Percentiles rank a stretch among this genome's conserved stretches.
Conservation (phyloP, 2,797 vertebrate species). For the Helostoma temminkii region DNA sequence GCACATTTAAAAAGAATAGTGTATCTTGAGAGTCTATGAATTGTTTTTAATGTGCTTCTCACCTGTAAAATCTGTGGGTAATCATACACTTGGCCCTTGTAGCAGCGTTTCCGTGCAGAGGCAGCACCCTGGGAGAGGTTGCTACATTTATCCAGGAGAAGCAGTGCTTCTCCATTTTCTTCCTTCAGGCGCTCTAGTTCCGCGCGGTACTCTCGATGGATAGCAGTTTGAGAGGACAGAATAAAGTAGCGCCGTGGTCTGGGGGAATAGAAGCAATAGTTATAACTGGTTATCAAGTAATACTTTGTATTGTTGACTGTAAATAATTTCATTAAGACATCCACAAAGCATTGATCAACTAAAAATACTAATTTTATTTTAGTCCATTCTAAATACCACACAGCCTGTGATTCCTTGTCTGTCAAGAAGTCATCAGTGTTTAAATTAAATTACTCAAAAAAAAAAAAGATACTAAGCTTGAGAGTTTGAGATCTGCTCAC, state of each 20-base stretch:
- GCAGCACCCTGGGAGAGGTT: slow-evolving; percentile 92
- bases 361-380: too few relatives aligned
- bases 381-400: too few relatives aligned
- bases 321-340: not conserved
- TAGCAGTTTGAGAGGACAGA: slow-evolving; percentile 91
- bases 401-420: not conserved
- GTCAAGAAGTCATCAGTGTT: not conserved
- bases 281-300: not conserved
- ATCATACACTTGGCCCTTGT: slow-evolving; percentile 91
- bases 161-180: slow-evolving; percentile 90
- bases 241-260: slow-evolving; percentile 93
- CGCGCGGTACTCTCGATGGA: slow-evolving; percentile 92
- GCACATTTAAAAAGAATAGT: not conserved
- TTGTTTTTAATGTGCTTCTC: slow-evolving; percentile 30
- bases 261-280: slow-evolving; percentile 5
- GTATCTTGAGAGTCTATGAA: not conserved
- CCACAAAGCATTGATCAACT: not conserved
- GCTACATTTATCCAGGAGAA: slow-evolving; percentile 95
- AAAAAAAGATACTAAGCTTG: not conserved
- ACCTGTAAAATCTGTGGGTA: slow-evolving; percentile 98
- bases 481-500: slow-evolving; percentile 80
- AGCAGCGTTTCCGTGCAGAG: slow-evolving; percentile 89
- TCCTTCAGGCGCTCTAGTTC: slow-evolving; percentile 93
- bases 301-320: not conserved
- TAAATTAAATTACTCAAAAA: slow-evolving; percentile 2